Evolutionary conservation across 2,113 vertebrate species (phyloP).

Genomic region (Grammomys dolichurus): DNA sequence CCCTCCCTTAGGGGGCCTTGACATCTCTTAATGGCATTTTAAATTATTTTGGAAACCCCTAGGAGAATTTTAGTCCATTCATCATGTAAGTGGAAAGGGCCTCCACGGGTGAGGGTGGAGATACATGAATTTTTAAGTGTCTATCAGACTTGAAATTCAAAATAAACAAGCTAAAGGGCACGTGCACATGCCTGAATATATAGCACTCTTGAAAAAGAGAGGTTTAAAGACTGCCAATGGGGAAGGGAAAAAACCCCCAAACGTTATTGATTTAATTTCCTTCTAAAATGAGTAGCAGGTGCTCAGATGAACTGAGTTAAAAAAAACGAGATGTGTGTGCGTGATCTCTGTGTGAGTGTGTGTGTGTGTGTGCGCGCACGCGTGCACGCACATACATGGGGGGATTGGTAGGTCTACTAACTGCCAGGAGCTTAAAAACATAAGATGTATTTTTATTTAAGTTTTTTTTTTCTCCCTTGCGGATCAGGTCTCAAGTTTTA

Average conservation of each 20-base stretch:
- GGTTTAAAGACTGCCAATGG: constrained; percentile 45
- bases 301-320: constrained; percentile 62
- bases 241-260: constrained; percentile 45
- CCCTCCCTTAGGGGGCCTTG: not conserved
- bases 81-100: not conserved
- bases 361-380: not conserved
- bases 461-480: not conserved
- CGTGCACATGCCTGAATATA: constrained; percentile 31
- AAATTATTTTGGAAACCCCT: constrained; percentile 34
- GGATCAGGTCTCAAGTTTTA: constrained; percentile 69
- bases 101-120: not conserved
- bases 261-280: constrained; percentile 65
- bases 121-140: not conserved
- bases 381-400: too few species aligned
- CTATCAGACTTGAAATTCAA: constrained; percentile 43
- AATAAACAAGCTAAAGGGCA: constrained; percentile 52
- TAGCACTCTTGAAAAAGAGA: constrained; percentile 51
- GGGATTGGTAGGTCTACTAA: constrained; percentile 26
- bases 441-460: constrained; percentile 67
- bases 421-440: constrained; percentile 65
- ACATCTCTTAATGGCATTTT: constrained; percentile 2
- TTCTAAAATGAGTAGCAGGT: constrained; percentile 70
- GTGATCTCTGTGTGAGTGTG: not conserved
- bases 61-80: not conserved
- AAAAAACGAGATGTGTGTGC: constrained; percentile 18